phyloP scores from a whole-genome alignment of 92 coral and sea anemone species.

The Epizoanthus scotinus region DNA sequence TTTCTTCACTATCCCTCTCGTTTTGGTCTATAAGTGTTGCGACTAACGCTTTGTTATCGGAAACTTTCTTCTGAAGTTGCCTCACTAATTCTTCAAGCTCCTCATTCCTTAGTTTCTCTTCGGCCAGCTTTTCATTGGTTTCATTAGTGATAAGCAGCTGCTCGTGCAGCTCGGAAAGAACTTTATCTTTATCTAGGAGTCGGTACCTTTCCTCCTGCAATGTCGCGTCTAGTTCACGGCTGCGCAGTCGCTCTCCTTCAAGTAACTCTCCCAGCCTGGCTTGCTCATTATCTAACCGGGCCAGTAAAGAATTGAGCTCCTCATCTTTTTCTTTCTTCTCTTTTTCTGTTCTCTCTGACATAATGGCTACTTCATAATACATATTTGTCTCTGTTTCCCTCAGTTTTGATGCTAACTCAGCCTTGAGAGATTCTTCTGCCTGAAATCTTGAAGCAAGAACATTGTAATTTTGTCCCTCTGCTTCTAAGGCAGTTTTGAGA shows the following conservation, averaged over 20 bases:
- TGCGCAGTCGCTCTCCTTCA: constrained; percentile 56
- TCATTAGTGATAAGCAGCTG: not conserved
- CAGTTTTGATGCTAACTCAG: constrained; percentile 62
- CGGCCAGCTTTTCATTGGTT: constrained; percentile 30
- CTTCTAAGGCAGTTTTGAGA: constrained; percentile 74
- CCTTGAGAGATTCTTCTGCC: constrained; percentile 63
- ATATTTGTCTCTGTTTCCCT: constrained; percentile 63
- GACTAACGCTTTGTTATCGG: constrained; percentile 31
- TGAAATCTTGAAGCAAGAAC: constrained; percentile 73
- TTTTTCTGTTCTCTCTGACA: constrained; percentile 57
- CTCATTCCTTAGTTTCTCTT: constrained; percentile 59
- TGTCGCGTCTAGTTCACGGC: constrained; percentile 48
- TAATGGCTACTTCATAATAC: constrained; percentile 55
- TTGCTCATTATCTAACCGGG: constrained; percentile 64
- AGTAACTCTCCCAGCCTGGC: constrained; percentile 60
- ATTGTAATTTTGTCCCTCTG: constrained; percentile 76
- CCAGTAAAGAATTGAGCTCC: constrained; percentile 56
- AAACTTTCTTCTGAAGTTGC: constrained; percentile 52
- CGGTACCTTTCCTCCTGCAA: constrained; percentile 43
- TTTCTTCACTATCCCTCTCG: constrained; percentile 40
- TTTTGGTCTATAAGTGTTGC: constrained; percentile 42
- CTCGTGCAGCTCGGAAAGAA: constrained; percentile 9
- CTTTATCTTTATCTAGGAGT: constrained; percentile 48
- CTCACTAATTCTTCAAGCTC: constrained; percentile 56
- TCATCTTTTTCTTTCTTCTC: constrained; percentile 66